phyloP scores from a whole-genome alignment of 2,113 vertebrate genomes.

The Upupa epops region DNA sequence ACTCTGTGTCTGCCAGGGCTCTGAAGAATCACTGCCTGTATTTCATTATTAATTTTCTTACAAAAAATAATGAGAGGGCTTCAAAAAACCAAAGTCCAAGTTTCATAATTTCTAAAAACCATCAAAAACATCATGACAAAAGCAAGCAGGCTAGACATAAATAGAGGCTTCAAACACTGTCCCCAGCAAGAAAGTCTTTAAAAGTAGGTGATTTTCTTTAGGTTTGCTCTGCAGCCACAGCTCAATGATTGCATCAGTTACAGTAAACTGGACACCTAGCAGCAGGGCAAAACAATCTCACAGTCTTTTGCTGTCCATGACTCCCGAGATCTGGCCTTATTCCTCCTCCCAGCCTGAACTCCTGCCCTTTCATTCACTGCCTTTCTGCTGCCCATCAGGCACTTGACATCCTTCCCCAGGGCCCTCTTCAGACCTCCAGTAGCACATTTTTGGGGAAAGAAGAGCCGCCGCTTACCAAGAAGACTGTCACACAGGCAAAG shows the following conservation, averaged over 20 bases:
- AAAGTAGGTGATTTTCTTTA: background rate
- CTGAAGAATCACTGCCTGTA: background rate
- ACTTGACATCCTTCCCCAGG: accelerated
- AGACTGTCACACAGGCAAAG: background rate
- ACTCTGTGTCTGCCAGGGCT: background rate
- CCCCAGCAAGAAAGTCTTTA: background rate
- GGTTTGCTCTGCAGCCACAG: background rate
- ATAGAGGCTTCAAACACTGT: background rate
- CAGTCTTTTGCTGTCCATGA: background rate
- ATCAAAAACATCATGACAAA: background rate
- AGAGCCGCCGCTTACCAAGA: background rate
- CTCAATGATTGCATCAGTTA: background rate
- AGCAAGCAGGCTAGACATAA: background rate
- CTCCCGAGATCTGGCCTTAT: background rate
- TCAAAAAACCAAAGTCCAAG: background rate
- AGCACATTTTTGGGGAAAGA: background rate
- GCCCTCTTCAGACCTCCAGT: background rate
- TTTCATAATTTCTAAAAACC: background rate
- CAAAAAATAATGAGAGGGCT: background rate
- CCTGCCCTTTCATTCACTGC: background rate
- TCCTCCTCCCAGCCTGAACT: background rate
- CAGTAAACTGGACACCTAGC: background rate
- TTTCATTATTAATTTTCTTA: background rate
- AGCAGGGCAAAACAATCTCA: background rate
- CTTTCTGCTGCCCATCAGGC: background rate